Base-by-base conservation (phyloP, 2,113 vertebrate genomes). In the Hydrolagus affinis region DNA sequence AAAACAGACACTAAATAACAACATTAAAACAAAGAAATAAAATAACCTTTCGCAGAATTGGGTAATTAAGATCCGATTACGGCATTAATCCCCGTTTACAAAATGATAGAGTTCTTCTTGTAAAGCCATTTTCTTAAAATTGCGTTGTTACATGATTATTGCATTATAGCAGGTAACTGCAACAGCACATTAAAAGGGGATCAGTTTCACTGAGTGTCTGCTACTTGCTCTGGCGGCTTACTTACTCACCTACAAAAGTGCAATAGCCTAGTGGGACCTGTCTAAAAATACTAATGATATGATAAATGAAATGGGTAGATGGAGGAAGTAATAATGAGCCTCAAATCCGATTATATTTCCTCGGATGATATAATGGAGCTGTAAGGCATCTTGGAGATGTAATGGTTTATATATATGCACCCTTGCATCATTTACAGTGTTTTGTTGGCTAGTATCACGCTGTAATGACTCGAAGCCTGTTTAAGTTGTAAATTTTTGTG, bases 1-100 rank as follows among this genome's bases (percentile, higher is more conserved):
- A 93, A 90, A 93, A n/a, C n/a, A n/a, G 91, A 92, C 95, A 93
- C 94, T 92, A 94, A 95, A 96, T 97, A 96, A 96, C 95, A 94
- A 90, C 91, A 93, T 90, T 91, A 93, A 94, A 94, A 94, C 93
- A 95, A 92, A 94, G 92, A 93, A 93, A 94, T 93, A 94, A 94
- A 94, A 93, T 93, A 94, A 92, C 92, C 92, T 93, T 90, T 90
- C 4, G 4, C 89, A 91, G 91, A 92, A 91, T 88, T 76, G 88
- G 92, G 92, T 94, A 93, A 94, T 94, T 94, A 94, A 93, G 93
- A 94, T 92, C 91, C 91, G 92, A 92, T 94, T 92, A 93, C 91
- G 89, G 88, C 28, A 0, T 92, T 94, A 88, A 90, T 90, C 89
- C 88, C 88, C 86, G 89, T 89, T 90, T 88, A 89, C n/a, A n/a